Conservation (phyloP, 37 sponge, comb jelly and placozoan genomes). For the Beroe ovata region DNA sequence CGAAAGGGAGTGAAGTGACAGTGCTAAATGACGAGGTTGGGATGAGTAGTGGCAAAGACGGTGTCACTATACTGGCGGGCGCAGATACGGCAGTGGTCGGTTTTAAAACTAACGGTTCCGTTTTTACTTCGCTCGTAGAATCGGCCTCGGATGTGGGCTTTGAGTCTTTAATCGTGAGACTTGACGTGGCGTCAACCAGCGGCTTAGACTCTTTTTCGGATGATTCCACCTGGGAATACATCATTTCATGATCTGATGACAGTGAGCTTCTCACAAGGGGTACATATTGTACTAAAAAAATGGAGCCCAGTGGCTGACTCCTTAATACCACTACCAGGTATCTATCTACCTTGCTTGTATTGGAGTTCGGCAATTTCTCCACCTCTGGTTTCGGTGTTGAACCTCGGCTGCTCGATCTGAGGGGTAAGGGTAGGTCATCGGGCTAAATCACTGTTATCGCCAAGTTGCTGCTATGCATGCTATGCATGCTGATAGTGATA, state of each 20-base stretch:
- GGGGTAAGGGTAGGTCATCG: background rate
- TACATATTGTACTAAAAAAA: no score
- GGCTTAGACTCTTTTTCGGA: background rate
- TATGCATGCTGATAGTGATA: background rate
- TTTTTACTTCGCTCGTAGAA: background rate
- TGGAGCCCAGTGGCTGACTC: no score
- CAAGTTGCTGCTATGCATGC: no score
- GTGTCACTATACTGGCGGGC: background rate
- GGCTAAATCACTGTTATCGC: no score
- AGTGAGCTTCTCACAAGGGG: no score
- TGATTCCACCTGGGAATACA: background rate
- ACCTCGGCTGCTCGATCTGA: slow-evolving; percentile 38
- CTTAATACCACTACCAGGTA: no score
- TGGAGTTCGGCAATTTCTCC: background rate
- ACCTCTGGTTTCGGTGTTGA: slow-evolving; percentile 46
- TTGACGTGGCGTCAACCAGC: background rate
- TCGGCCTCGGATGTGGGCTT: background rate
- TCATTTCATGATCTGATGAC: no score
- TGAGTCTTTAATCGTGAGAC: background rate
- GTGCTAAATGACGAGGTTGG: no score
- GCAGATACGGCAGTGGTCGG: background rate
- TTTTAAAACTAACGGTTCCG: background rate
- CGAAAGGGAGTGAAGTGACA: no score
- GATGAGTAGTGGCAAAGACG: no score
- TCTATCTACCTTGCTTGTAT: background rate